A percentile compares a stretch with the other conserved stretches of the same genome.
Evolutionary conservation across 2,797 vertebrate genomes (phyloP).

Genomic region (Dryobates pubescens): DNA sequence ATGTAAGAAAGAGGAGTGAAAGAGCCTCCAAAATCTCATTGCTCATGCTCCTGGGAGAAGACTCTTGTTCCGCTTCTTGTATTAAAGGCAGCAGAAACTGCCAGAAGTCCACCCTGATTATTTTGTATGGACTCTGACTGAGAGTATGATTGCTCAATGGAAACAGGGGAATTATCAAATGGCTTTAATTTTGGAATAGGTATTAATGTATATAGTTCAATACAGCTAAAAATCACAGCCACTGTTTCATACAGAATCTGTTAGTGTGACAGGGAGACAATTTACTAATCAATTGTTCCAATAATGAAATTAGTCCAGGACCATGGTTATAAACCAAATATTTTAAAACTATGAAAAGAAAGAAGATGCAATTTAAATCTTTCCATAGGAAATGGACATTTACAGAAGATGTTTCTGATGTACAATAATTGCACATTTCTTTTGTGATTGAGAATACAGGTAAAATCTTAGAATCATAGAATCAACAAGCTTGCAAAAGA

Average conservation of each 20-base stretch:
- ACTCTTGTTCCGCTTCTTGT: neutral
- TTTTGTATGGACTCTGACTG: neutral
- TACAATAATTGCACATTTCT: neutral
- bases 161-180: neutral
- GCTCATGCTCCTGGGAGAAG: neutral
- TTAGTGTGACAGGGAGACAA: neutral
- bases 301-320: neutral
- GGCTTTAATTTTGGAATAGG: neutral
- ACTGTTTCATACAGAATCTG: neutral
- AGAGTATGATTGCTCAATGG: neutral
- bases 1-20: neutral
- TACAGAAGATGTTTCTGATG: neutral
- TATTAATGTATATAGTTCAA: neutral
- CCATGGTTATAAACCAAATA: neutral
- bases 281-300: slow-evolving; percentile 7
- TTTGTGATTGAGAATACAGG: neutral
- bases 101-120: neutral
- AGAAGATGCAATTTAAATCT: neutral
- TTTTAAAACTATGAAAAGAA: neutral
- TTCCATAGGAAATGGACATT: neutral
- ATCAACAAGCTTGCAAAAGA: too few relatives aligned
- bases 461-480: neutral
- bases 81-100: neutral
- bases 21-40: neutral
- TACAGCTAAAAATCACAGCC: neutral